Conservation (phyloP, 2,797 vertebrate species). For the Oreochromis mossambicus region DNA sequence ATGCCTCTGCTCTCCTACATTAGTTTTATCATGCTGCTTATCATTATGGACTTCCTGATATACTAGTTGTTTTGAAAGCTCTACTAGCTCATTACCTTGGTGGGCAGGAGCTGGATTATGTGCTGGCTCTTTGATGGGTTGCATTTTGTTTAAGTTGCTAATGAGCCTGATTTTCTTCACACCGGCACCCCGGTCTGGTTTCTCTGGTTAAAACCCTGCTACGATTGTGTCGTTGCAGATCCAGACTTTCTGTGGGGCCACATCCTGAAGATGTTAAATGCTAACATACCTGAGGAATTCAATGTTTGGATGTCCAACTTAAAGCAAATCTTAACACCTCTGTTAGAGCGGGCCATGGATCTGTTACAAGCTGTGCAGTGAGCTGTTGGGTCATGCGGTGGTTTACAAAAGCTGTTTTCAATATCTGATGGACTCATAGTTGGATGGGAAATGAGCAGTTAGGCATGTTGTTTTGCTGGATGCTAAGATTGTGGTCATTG, state of each 20-base stretch:
- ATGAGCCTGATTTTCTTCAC: not conserved
- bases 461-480: not conserved
- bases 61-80: accelerated
- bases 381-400: not conserved
- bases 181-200: slow-evolving; percentile 23
- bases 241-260: slow-evolving; percentile 66
- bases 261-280: slow-evolving; percentile 74
- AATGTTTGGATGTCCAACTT: slow-evolving; percentile 71
- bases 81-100: not conserved
- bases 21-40: not conserved
- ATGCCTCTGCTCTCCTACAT: not conserved
- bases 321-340: slow-evolving; percentile 42
- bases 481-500: not conserved
- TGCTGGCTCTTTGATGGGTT: not conserved
- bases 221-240: slow-evolving; percentile 82
- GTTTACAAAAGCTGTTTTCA: not conserved
- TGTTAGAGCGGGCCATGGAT: slow-evolving; percentile 66
- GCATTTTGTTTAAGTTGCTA: not conserved
- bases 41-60: not conserved
- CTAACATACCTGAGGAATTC: slow-evolving; percentile 73
- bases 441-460: accelerated
- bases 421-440: not conserved
- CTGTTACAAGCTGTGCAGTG: slow-evolving; percentile 51
- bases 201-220: slow-evolving; percentile 67
- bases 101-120: not conserved